Conservation (phyloP, 2,888 invertebrate species). For the Liposcelis brunnea region DNA sequence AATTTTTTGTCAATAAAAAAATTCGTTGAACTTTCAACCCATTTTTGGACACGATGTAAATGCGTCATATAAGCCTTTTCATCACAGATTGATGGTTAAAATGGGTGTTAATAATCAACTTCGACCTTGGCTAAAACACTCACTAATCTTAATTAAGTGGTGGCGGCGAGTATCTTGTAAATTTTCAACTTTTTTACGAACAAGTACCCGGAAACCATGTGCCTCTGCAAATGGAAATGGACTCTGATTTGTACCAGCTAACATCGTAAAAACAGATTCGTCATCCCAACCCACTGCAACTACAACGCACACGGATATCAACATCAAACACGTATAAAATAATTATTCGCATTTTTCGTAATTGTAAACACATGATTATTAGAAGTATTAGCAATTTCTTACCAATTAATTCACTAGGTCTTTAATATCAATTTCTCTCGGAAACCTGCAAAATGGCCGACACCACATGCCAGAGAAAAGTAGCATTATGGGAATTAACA, state of each 20-base stretch:
- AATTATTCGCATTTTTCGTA: constrained; percentile 11
- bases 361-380: constrained; percentile 11
- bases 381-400: constrained; percentile 24
- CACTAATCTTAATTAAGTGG: no score
- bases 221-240: constrained; percentile 22
- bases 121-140: no score
- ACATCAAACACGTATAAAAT: no score
- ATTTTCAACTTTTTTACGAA: background rate
- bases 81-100: no score
- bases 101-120: no score
- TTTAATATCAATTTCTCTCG: constrained; percentile 39
- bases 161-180: background rate
- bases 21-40: no score
- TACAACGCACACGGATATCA: constrained; percentile 1
- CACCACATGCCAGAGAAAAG: constrained; percentile 44
- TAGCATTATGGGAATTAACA: constrained; percentile 30
- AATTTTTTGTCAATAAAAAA: no score
- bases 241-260: constrained; percentile 20
- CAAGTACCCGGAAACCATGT: constrained; percentile 25
- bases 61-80: no score
- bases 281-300: constrained; percentile 12
- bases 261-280: constrained; percentile 17
- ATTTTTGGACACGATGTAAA: no score
- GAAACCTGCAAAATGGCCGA: constrained; percentile 52
- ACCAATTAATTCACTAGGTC: constrained; percentile 41